Base-by-base conservation (phyloP, 2,113 vertebrate genomes). In the Thunnus maccoyii region DNA sequence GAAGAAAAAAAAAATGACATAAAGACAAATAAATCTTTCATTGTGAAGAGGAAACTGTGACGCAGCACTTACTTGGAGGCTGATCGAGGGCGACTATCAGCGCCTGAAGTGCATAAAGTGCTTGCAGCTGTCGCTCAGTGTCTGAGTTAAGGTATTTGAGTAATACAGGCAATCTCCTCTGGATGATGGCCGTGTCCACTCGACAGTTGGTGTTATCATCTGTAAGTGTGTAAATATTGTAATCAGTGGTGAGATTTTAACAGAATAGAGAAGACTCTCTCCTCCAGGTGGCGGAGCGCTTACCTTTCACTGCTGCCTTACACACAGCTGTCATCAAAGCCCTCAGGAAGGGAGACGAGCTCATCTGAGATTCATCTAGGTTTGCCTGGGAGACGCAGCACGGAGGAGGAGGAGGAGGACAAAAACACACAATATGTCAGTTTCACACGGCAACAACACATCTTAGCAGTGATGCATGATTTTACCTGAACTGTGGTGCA, bases 21-120 rank as follows among this genome's bases (percentile, higher is more conserved):
- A 22, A 30, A 30, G 27, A 30, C 3, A 3, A 4, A 20, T 5
- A 22, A 6, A 25, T 25, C 25, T 36, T 15, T 69, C 48, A 56
- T 3, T 46, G 17, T 57, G 25, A 20, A 17, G 25, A 51, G 20
- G n/a, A 46, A 13, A n/a, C 11, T 22, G 7, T 50, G 73, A 83
- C 9, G 17, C 16, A 30, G 80, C 64, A 97, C 98, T 97, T 95
- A 99, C 98, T 99, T 74, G 98, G 97, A 96, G 98, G 98, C 87
- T 99, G 98, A 94, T 99, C 97, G 86, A 99, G 96, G 94, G 97
- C 95, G 90, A 99, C 98, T 93, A 99, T 96, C 90, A 99, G 97
- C 83, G 97, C 97, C 94, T 99, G 98, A 95, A 99, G 96, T 96
- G 98, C 98, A 95, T 99, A 99, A 97, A 99, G 98, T 97, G 97